phyloP scores from a whole-genome alignment of 2,113 vertebrate species.

The Saimiri boliviensis region DNA sequence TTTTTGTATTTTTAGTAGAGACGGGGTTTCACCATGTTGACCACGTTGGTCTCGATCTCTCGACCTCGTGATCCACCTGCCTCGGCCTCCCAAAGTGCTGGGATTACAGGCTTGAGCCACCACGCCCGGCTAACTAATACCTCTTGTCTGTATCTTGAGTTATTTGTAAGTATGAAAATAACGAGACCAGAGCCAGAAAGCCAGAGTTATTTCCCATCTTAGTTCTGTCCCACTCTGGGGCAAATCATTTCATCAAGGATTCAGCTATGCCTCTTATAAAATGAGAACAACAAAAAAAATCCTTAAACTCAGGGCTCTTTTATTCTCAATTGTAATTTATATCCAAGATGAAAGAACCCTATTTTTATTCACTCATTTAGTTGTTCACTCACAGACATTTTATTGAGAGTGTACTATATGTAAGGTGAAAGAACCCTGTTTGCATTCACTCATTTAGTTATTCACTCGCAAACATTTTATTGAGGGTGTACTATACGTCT shows the following conservation, averaged over 20 bases:
- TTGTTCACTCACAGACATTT: too few relatives aligned
- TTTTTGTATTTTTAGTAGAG: too few relatives aligned
- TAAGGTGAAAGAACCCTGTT: not conserved
- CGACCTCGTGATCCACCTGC: too few relatives aligned
- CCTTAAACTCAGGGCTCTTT: not conserved
- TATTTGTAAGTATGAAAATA: not conserved
- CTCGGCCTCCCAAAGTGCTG: too few relatives aligned
- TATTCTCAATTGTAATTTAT: not conserved
- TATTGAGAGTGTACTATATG: not conserved
- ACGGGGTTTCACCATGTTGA: too few relatives aligned
- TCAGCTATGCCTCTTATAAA: not conserved
- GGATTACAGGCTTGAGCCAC: too few relatives aligned
- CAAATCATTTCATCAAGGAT: not conserved
- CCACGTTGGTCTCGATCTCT: too few relatives aligned
- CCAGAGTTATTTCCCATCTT: not conserved
- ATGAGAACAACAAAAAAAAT: not conserved
- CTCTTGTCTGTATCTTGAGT: not conserved
- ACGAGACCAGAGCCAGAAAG: not conserved
- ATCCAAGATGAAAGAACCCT: not conserved
- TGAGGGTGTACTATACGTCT: not conserved
- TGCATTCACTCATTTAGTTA: not conserved
- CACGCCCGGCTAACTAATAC: too few relatives aligned
- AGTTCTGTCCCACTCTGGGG: not conserved
- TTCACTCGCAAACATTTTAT: slow-evolving; percentile 22
- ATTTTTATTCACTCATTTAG: not conserved